These are phyloP conservation scores for Phymastichus coffea DNA, from an alignment of 1,140 invertebrate species.

Conservation along the genomic window DNA sequence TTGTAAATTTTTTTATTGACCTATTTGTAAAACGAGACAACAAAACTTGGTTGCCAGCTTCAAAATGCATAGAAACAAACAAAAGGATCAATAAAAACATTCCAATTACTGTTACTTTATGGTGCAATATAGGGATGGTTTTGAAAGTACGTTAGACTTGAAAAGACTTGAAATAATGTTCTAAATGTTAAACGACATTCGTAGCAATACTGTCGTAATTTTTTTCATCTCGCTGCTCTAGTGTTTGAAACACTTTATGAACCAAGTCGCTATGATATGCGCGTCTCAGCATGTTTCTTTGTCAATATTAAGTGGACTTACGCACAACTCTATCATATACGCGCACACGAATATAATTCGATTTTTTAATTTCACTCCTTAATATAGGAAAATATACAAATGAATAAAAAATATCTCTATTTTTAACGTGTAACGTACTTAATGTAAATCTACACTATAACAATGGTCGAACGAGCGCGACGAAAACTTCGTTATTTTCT, in stretches of 20 bases:
- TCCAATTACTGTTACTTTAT: too few species aligned
- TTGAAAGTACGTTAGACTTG: slow-evolving; percentile 27
- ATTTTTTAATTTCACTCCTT: not conserved
- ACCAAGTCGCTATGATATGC: slow-evolving; percentile 10
- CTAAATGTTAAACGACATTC: not conserved
- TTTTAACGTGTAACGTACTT: slow-evolving; percentile 27
- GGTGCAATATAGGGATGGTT: too few species aligned
- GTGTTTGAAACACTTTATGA: slow-evolving; percentile 6
- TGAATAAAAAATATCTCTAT: slow-evolving; percentile 17
- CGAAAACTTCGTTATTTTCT: slow-evolving; percentile 22
- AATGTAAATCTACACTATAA: slow-evolving; percentile 24
- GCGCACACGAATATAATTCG: slow-evolving; percentile 3
- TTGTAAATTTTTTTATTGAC: too few species aligned
- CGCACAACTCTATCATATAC: slow-evolving; percentile 17
- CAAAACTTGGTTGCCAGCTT: too few species aligned
- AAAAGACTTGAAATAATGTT: slow-evolving; percentile 28
- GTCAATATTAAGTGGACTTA: slow-evolving; percentile 26
- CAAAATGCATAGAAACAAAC: too few species aligned
- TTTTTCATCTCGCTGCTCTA: not conserved
- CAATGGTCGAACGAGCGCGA: slow-evolving; percentile 5
- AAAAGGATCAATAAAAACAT: too few species aligned
- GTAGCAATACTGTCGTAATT: not conserved
- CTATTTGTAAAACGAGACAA: too few species aligned
- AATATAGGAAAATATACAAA: slow-evolving; percentile 13
- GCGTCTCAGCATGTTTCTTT: slow-evolving; percentile 11